phyloP scores from a whole-genome alignment of 2,888 invertebrate species.

The Ptilodon capucinus region DNA sequence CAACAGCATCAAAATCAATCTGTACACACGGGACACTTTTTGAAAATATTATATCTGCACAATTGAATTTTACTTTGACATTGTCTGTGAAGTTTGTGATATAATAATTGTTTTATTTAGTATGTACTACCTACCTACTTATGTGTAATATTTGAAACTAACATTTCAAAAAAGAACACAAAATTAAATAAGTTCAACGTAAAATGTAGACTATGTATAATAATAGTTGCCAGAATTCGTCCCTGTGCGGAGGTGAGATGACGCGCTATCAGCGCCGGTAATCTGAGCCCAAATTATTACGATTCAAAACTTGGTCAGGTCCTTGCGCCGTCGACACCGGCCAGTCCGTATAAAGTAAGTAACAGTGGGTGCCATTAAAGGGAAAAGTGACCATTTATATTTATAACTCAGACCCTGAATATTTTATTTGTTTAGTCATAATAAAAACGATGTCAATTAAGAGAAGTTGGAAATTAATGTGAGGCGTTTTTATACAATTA shows the following conservation, averaged over 20 bases:
- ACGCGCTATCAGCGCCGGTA: constrained; percentile 75
- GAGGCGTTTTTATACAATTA: constrained; percentile 40
- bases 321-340: constrained; percentile 56
- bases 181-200: too few species aligned
- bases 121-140: too few species aligned
- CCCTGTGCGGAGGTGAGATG: constrained; percentile 76
- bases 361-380: constrained; percentile 70
- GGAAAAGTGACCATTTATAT: constrained; percentile 71
- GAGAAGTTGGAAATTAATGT: constrained; percentile 62
- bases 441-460: constrained; percentile 73
- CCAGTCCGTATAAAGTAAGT: constrained; percentile 64
- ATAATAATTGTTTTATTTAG: too few species aligned
- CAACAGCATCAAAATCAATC: too few species aligned
- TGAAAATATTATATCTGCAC: too few species aligned
- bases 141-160: too few species aligned
- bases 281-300: constrained; percentile 83
- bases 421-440: constrained; percentile 76
- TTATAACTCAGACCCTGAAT: constrained; percentile 68
- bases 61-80: too few species aligned
- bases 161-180: too few species aligned
- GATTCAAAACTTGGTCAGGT: constrained; percentile 81
- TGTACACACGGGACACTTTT: too few species aligned
- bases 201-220: too few species aligned
- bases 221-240: constrained; percentile 31
- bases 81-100: too few species aligned